A percentile compares a stretch with the other conserved stretches of the same genome.
phyloP scores from a whole-genome alignment of 2,888 invertebrate species.

The Lissonota sp. region DNA sequence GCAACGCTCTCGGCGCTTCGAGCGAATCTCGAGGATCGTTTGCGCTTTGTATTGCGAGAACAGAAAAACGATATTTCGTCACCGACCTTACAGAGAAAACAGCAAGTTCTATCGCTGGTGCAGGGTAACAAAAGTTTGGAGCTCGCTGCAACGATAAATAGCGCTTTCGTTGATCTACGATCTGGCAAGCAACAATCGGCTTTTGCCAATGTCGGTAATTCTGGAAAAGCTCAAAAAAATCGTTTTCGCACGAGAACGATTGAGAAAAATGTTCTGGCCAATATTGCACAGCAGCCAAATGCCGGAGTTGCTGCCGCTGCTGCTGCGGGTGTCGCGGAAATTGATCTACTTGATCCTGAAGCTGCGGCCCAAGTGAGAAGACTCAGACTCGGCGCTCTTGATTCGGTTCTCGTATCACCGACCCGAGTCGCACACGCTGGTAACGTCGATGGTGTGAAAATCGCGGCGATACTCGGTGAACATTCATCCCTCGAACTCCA shows the following conservation, averaged over 20 bases:
- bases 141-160: constrained; percentile 69
- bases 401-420: constrained; percentile 89
- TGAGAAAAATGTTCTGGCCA: constrained; percentile 80
- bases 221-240: constrained; percentile 78
- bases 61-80: constrained; percentile 69
- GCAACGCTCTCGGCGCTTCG: constrained; percentile 85
- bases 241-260: constrained; percentile 82
- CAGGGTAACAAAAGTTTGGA: constrained; percentile 57
- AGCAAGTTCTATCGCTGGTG: constrained; percentile 63
- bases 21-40: constrained; percentile 80
- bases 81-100: constrained; percentile 74
- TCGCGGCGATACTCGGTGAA: constrained; percentile 93
- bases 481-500: constrained; percentile 93
- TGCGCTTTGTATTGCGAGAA: constrained; percentile 74
- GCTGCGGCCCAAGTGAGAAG: constrained; percentile 77
- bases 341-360: constrained; percentile 73
- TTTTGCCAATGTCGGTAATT: constrained; percentile 72
- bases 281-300: constrained; percentile 18
- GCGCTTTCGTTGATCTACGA: constrained; percentile 70
- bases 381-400: constrained; percentile 87
- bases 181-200: constrained; percentile 77
- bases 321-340: constrained; percentile 67
- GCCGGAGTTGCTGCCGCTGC: constrained; percentile 66
- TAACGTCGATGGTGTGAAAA: constrained; percentile 90
- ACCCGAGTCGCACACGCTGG: constrained; percentile 87